Evolutionary conservation across 1,140 invertebrate species (phyloP), one percentile per base, ranked within the genome.

Genomic region (Diorhabda carinulata): DNA sequence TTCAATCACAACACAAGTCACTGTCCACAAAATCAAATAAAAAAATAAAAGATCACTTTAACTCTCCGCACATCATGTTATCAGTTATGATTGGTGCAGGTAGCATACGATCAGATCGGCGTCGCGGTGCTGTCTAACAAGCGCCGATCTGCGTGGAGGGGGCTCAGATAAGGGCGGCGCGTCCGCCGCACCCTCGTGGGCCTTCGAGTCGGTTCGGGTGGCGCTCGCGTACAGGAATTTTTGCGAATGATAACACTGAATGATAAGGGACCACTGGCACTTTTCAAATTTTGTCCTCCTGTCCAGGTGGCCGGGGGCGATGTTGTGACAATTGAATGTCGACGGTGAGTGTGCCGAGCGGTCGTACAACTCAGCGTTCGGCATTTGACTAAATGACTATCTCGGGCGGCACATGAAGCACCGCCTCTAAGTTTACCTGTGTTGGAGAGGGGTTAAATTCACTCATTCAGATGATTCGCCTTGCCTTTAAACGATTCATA

Each of bases 121-220:
- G 80, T 77, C 80, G 79, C 77, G 78, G 75, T 78, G 79, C 79
- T 75, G 72, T 81, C 77, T 81, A 78, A 73, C 67, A 64, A 64
- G 70, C 73, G 75, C 71, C 75, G 68, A 67, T 62, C 61, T 72
- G 74, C 62, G 67, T 77, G 77, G 79, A 75, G 79, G 80, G 78
- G 80, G 76, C 74, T 71, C 64, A 68, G 77, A 75, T 78, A 75
- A 78, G 78, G 78, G 79, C 80, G 79, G 78, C 72, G 77, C 78
- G 78, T 74, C 77, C 74, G 74, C 70, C 64, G 73, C 64, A 76
- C 78, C 78, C 79, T 79, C 78, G 79, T 73, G 44, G 64, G 57
- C 73, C 68, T 72, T 79, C 79, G 77, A 77, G 63, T 59, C 67
- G 41, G 67, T 70, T 77, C 76, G 76, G 61, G 8, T 70, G 45